Base-by-base conservation (phyloP, 2,797 vertebrate genomes). In the Mormyrus hasselquistii region DNA sequence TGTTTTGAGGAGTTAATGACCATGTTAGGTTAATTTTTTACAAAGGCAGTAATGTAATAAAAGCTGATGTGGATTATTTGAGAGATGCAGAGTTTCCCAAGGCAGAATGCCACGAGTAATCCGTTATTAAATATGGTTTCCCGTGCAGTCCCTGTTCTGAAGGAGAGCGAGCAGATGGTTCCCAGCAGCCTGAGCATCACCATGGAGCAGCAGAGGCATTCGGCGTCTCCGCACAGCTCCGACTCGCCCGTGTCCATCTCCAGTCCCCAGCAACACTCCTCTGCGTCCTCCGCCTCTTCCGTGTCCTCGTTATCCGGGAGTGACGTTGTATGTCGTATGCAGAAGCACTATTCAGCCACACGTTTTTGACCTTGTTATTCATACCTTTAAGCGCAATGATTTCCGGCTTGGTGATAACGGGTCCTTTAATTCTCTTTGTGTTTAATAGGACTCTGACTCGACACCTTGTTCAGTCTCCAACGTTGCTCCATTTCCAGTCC, bases 221-320 rank as follows among this genome's bases (percentile, higher is more conserved):
- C 97, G 0, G 95, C 94, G 89, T 96, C 96, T 0, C 95, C 97
- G 16, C 97, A 95, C 90, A 97, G 96, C 89, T 96, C 97, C 0
- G 96, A 96, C 91, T 96, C 97, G 49, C 93, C 97, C 29, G 94
- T 98, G 96, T 97, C 98, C 62, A 94, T 99, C 93, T 94, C 96
- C 91, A 97, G 96, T 90, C 96, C 97, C 29, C 97, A 97, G 49
- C 97, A 97, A 90, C 96, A 98, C 90, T 98, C 98, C 0, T 98
- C 86, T 62, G 53, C 86, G 0, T 87, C 87, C 57, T 87, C 98
- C 0, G 95, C 98, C 4, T 99, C 98, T 38, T 99, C 98, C 0
- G 96, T 98, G 57, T 99, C 98, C 16, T 99, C 98, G 0, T 97
- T 98, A 87, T 99, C 98, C 0, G 96, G 98, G 90, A 99, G 98